Base-by-base conservation (phyloP, 2,113 vertebrate species). In the Rattus rattus region DNA sequence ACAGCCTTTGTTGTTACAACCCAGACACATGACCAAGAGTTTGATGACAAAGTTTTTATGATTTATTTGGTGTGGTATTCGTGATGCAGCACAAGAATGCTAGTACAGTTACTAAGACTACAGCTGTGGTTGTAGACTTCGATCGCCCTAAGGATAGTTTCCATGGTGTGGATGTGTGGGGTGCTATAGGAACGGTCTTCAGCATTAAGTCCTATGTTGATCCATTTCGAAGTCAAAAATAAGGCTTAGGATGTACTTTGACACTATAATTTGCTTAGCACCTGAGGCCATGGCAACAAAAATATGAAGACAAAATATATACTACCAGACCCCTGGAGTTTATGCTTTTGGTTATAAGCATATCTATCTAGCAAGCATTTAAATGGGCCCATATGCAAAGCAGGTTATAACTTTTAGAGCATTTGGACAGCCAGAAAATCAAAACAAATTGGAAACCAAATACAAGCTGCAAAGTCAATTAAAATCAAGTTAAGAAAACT, bases 401-500 rank as follows among this genome's bases (percentile, higher is more conserved):
- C 30, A 83, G 72, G 13, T 90, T 86, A 54, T 69, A 73, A 33
- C 1, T 93, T 69, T 67, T 20, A 85, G 52, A 94, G 30, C 17
- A 80, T 36, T 96, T 77, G 52, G 36, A 89, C 83, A 95, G 72
- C 65, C 79, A 65, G 88, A 87, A 97, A 95, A 97, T 94, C 67
- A 63, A 94, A 96, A 91, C 61, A 96, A 96, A 91, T 97, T 83
- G 91, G 56, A 77, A 73, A 92, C 79, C 65, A 96, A 83, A 88
- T 85, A 73, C 59, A 86, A 76, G 80, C 61, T 92, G 67, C n/a
- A 96, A 72, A 94, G 92, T 81, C 90, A 97, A 94, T 97, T 97
- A 97, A 95, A 92, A 97, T 94, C 91, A 96, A 94, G 63, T 94
- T 93, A 90, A 69, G 16, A 28, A 89, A 96, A 36, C 39, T 79